These are phyloP conservation scores for Athripsodes cinereus DNA, from an alignment of 2,888 invertebrate species.

Conservation along the genomic window DNA sequence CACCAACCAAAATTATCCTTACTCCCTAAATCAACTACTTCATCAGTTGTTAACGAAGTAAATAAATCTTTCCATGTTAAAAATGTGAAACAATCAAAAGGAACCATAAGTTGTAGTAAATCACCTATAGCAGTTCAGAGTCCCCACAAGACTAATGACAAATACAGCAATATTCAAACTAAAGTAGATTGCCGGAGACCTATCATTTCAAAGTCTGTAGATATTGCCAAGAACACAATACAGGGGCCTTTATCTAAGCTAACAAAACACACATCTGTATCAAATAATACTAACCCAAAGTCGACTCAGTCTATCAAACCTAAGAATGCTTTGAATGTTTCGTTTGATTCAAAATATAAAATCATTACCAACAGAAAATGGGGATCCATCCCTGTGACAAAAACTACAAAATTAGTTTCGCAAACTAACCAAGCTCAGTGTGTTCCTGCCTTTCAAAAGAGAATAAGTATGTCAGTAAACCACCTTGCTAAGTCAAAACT, in stretches of 20 bases:
- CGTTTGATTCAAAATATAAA: neutral
- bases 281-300: neutral
- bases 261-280: too few species aligned
- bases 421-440: too few species aligned
- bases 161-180: constrained; percentile 6
- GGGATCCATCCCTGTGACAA: too few species aligned
- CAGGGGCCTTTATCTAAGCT: too few species aligned
- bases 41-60: neutral
- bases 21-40: neutral
- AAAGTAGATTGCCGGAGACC: constrained; percentile 6
- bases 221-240: neutral
- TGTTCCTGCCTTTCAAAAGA: too few species aligned
- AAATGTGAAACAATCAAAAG: neutral
- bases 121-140: neutral
- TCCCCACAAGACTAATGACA: neutral
- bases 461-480: too few species aligned
- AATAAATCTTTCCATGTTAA: too few species aligned
- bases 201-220: neutral
- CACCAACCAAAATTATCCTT: neutral
- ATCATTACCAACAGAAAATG: neutral
- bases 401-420: too few species aligned
- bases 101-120: neutral
- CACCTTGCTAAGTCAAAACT: too few species aligned
- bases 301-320: neutral
- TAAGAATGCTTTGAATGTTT: neutral